These are phyloP conservation scores for Clarias fuscus DNA, from an alignment of 2,797 vertebrate genomes.

Conservation along the genomic window DNA sequence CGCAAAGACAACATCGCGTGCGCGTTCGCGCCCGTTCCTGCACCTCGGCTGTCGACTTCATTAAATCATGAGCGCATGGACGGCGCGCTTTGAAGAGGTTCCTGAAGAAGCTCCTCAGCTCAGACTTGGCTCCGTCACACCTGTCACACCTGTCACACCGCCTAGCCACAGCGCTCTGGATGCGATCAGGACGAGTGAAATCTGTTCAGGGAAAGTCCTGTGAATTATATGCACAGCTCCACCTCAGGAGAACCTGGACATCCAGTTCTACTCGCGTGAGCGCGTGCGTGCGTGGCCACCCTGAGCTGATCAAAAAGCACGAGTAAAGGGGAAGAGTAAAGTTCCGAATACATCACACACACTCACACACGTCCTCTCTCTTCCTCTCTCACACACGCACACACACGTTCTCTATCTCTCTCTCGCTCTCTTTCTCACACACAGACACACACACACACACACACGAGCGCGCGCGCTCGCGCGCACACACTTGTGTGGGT, in stretches of 20 bases:
- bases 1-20: background rate
- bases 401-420: background rate
- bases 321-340: constrained; percentile 34
- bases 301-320: constrained; percentile 19
- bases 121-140: constrained; percentile 45
- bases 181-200: background rate
- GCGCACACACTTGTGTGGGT: constrained; percentile 44
- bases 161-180: background rate
- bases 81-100: constrained; percentile 39
- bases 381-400: constrained; percentile 9
- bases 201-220: background rate
- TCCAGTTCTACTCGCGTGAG: constrained; percentile 30
- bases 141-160: constrained; percentile 25
- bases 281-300: constrained; percentile 48
- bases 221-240: constrained; percentile 43
- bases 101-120: constrained; percentile 7
- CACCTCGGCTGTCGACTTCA: constrained; percentile 23
- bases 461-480: background rate
- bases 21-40: background rate
- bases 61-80: constrained; percentile 45
- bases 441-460: too few relatives aligned
- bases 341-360: constrained; percentile 38
- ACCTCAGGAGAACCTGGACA: constrained; percentile 59
- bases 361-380: background rate
- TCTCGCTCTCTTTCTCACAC: background rate